Base-by-base conservation (phyloP, 2,888 invertebrate species). In the Euplexia lucipara region DNA sequence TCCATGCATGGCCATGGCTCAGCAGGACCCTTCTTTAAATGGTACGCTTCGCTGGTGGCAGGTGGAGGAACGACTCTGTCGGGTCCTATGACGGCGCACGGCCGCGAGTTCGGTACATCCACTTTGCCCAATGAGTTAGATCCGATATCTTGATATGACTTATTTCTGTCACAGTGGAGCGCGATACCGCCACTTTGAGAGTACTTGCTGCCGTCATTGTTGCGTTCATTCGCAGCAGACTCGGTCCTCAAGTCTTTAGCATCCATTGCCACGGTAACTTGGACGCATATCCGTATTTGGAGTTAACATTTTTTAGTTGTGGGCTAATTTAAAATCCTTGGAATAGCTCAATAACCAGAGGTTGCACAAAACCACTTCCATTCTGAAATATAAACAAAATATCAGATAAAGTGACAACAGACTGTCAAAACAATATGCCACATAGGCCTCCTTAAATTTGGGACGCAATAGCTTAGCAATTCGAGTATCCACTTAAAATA, bases 321-420 rank as follows among this genome's bases (percentile, higher is more conserved):
- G 57, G 75, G 68, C 71, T 62, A 58, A 59, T 68, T 63, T 75
- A 66, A 62, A 67, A 71, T 72, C 76, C 67, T 78, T 69, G 53
- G 51, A 81, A 73, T 75, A 81, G 66, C 72, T 75, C 70, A 79
- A 60, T 77, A 78, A 78, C 73, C 82, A 80, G 72, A 67, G 70
- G 71, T 78, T 70, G 79, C 70, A 79, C 75, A 83, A 82, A 83
- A 79, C 84, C 85, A 83, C 77, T 83, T 85, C 86, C 90, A 90
- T 91, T 86, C 94, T 95, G 92, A 91, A 94, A 94, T 90, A 94
- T 92, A 95, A 94, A 95, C 94, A 95, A 93, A 92, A 89, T 92
- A 90, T 86, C 83, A 91, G 85, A 49, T 71, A 79, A 75, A 89
- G 81, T 92, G 92, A 91, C 93, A 94, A 93, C n/a, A n/a, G n/a